Conservation (phyloP, 2,797 vertebrate species). For the Hirundo rustica region DNA sequence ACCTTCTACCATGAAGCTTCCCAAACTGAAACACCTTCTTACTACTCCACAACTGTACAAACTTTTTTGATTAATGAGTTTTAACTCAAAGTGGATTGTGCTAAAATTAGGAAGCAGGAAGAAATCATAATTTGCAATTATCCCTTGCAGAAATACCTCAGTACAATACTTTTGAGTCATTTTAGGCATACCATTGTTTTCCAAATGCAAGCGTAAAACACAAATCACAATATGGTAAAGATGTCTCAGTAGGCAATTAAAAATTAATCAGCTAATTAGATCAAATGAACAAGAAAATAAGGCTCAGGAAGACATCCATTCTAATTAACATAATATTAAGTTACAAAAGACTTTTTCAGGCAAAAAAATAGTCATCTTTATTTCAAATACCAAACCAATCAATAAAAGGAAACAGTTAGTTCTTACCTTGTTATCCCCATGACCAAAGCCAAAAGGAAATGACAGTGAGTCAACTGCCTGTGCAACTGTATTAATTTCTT, state of each 20-base stretch:
- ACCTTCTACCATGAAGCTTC: not conserved
- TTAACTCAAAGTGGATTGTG: not conserved
- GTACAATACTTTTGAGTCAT: not conserved
- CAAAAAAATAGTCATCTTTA: not conserved
- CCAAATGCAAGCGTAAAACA: slow-evolving; percentile 44
- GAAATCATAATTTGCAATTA: slow-evolving; percentile 38
- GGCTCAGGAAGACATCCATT: slow-evolving; percentile 52
- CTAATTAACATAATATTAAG: slow-evolving; percentile 55
- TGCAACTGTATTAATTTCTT: slow-evolving; percentile 37
- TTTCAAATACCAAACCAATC: slow-evolving; percentile 40
- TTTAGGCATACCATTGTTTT: slow-evolving; percentile 15
- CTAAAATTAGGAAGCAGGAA: slow-evolving; percentile 41
- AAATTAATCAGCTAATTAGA: slow-evolving; percentile 61
- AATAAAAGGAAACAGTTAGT: slow-evolving; percentile 48
- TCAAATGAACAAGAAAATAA: slow-evolving; percentile 61
- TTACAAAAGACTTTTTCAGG: slow-evolving; percentile 40
- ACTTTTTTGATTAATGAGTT: slow-evolving; percentile 4
- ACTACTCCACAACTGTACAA: not conserved
- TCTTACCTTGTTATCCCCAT: slow-evolving; percentile 60
- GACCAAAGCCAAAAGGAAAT: slow-evolving; percentile 61
- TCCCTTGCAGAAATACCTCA: not conserved
- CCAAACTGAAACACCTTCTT: not conserved
- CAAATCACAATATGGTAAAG: slow-evolving; percentile 49
- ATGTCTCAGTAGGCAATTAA: slow-evolving; percentile 55
- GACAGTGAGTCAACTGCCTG: slow-evolving; percentile 3